Base-by-base conservation (phyloP, 92 coral and sea anemone species). In the Zoanthus sansibaricus region DNA sequence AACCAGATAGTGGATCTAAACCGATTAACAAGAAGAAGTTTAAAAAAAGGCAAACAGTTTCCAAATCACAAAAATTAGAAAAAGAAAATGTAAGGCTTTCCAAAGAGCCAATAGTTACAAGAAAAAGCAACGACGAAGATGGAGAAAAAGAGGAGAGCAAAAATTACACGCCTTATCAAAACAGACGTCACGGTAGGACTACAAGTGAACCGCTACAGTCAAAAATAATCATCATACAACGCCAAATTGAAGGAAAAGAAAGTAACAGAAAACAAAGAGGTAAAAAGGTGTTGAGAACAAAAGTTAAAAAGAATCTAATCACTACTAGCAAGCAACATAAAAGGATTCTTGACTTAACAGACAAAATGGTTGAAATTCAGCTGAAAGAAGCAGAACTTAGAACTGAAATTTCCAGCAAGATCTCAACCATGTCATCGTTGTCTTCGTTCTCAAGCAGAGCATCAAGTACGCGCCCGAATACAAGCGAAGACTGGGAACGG, bases 161-260 rank as follows among this genome's bases (percentile, higher is more conserved):
- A 3, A 77, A 79, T 45, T 93, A 93, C 72, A 83, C 92, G 9
- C 93, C 96, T 32, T 90, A 82, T 48, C 95, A 89, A 69, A 91
- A 93, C 79, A 90, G 99, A 42, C 89, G 98, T 49, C 92, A 93
- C 4, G 99, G 98, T 12, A 94, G 94, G 33, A 64, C 94, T 47
- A 86, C 99, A 9, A 92, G 94, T 68, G 94, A 83, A 33, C 42
- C 42, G 18, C 90, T 92, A 0, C 93, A 89, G 10, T 91, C 99
- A 74, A 95, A 93, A 85, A 88, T 95, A 64, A 75, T 78, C n/a
- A 95, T 77, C 13, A 31, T 95, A 51, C 90, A 95, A 54, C 88
- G 87, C 6, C 90, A 95, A 87, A 90, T 96, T 88, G 52, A 75
- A 9, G 86, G 86, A 12, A 89, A 95, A 62, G 91, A 90, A 77